A percentile compares a stretch with the other conserved stretches of the same genome.
phyloP scores from a whole-genome alignment of 1,140 invertebrate genomes.

The Maconellicoccus hirsutus region DNA sequence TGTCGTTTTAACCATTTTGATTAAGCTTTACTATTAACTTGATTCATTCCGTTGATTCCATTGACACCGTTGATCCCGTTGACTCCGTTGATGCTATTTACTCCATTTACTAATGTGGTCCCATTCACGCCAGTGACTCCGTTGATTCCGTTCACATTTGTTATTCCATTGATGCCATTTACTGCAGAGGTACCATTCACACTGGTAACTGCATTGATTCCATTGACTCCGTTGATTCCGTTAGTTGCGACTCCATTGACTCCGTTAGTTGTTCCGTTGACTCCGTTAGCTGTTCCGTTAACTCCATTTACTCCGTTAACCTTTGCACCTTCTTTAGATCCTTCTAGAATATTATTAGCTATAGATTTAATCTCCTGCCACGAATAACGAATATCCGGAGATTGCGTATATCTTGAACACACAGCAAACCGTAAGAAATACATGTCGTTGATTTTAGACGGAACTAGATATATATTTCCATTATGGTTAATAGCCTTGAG shows the following conservation, averaged over 20 bases:
- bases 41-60: neutral
- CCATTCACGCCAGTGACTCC: neutral
- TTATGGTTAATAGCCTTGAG: constrained; percentile 79
- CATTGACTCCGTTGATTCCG: too few species aligned
- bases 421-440: constrained; percentile 86
- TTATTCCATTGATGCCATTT: too few species aligned
- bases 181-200: too few species aligned
- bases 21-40: neutral
- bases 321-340: neutral
- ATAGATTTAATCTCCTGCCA: constrained; percentile 66
- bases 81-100: neutral
- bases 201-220: too few species aligned
- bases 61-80: neutral
- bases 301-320: neutral
- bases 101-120: neutral
- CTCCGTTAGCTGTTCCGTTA: neutral
- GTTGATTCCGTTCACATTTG: too few species aligned
- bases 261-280: neutral
- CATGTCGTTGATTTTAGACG: constrained; percentile 68
- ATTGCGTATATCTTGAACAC: constrained; percentile 72
- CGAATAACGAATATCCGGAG: constrained; percentile 68
- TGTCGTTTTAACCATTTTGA: neutral
- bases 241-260: too few species aligned
- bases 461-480: constrained; percentile 87
- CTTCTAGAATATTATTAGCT: neutral